Evolutionary conservation across 2,797 vertebrate species (phyloP).

Genomic region (Melanotaenia nigrans): DNA sequence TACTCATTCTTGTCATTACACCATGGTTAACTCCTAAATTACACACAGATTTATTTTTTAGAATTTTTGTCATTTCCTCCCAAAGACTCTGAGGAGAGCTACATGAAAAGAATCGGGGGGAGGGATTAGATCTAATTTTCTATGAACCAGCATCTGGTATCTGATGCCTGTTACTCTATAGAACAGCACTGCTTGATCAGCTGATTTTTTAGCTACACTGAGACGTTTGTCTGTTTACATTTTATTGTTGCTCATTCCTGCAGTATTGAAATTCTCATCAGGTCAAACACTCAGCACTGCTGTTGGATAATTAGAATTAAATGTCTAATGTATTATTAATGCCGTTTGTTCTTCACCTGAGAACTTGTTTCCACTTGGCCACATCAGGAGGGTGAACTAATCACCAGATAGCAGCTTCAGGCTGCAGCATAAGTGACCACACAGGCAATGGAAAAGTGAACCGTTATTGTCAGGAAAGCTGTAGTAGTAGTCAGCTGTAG

Average conservation of each 20-base stretch:
- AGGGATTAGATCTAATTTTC: not conserved
- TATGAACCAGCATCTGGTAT: too few relatives aligned
- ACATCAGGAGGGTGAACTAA: not conserved
- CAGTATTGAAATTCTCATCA: not conserved
- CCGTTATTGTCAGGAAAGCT: constrained; percentile 3
- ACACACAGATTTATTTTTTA: too few relatives aligned
- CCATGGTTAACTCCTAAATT: not conserved
- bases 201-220: not conserved
- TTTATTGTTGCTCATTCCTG: not conserved
- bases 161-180: too few relatives aligned
- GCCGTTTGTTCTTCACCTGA: not conserved
- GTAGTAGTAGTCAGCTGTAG: constrained; percentile 13
- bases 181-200: not conserved
- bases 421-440: constrained; percentile 13
- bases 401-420: constrained; percentile 2
- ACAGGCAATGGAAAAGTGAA: constrained; percentile 1
- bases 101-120: not conserved
- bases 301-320: not conserved
- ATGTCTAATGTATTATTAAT: not conserved
- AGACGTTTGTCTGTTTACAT: not conserved
- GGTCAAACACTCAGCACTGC: not conserved
- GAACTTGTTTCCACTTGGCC: not conserved
- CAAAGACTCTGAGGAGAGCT: not conserved
- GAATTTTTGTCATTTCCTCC: not conserved
- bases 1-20: not conserved